Evolutionary conservation across 2,797 vertebrate species (phyloP).

Genomic region (Pipistrellus pygmaeus): DNA sequence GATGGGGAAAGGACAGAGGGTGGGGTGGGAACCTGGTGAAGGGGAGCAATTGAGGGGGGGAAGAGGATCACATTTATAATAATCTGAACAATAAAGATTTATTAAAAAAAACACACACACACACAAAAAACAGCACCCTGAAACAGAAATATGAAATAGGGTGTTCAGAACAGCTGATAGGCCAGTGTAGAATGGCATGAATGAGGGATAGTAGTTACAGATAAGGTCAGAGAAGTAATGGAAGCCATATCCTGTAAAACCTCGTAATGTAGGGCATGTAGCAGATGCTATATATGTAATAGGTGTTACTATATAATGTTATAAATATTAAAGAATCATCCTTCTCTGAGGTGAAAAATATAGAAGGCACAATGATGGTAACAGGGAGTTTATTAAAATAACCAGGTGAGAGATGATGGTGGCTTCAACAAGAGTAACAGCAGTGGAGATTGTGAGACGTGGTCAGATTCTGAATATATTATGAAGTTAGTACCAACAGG

Average conservation of each 20-base stretch:
- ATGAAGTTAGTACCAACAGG: background rate
- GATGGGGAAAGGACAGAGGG: too few species aligned
- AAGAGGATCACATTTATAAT: too few species aligned
- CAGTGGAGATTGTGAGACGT: background rate
- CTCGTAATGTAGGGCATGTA: background rate
- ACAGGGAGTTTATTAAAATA: background rate
- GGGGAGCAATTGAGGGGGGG: too few species aligned
- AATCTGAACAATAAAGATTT: too few species aligned
- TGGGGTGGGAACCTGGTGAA: too few species aligned
- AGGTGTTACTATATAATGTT: background rate
- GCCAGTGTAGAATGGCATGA: background rate
- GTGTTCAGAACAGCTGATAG: background rate
- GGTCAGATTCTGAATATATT: conserved; percentile 11
- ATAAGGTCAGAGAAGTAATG: background rate
- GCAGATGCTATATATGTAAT: background rate
- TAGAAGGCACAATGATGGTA: background rate
- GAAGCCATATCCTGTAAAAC: background rate
- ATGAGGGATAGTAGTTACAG: background rate
- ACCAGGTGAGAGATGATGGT: background rate
- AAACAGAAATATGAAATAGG: background rate
- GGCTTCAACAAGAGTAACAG: background rate
- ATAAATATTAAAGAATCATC: background rate
- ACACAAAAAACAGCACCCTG: too few species aligned
- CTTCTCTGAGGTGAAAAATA: conserved; percentile 30
- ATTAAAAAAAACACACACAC: too few species aligned